Evolutionary conservation across 2,113 vertebrate genomes (phyloP), one percentile per base, ranked within the genome.

Genomic region (Daphoenositta chrysoptera): DNA sequence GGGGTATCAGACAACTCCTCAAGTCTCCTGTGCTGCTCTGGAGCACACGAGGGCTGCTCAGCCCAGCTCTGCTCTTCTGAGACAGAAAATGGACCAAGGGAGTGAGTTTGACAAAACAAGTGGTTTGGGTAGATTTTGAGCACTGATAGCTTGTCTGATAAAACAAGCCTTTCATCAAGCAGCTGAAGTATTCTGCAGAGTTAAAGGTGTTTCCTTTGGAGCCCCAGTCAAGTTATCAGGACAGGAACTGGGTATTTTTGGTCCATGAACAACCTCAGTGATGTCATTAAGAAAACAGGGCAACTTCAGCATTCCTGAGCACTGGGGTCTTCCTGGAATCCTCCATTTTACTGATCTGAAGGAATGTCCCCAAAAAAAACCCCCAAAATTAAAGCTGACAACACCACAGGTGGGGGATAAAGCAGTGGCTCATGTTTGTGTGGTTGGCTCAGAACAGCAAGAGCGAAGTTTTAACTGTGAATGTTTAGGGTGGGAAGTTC

Each of bases 201-300:
- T 56, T 87, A 37, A 68, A 89, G 77, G 73, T 63, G 65, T 88
- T 89, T 82, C 83, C 76, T 89, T 76, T 14, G 13, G 72, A 86
- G 60, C 53, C 18, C 9, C 19, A 8, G 54, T 70, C 76, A 33
- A 3, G 1, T 68, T 63, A 39, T 4, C 78, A 39, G 51, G 51
- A 45, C 72, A 87, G 88, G 83, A 95, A 77, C 71, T 7, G 31
- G 58, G 26, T 3, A 33, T 42, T 13, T 90, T 90, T 75, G 45
- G 39, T 65, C n/a, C 44, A 7, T 17, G 64, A 65, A 60, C 68
- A 54, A 12, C 24, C 28, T 20, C 87, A 58, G 69, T 31, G 57
- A 87, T 87, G 90, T 39, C 81, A 79, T 37, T 72, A 48, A 39
- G 76, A 31, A 87, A 92, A 87, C 42, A 37, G 2, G 14, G 39